Conservation (phyloP, 2,113 vertebrate genomes). For the Calcarius ornatus region DNA sequence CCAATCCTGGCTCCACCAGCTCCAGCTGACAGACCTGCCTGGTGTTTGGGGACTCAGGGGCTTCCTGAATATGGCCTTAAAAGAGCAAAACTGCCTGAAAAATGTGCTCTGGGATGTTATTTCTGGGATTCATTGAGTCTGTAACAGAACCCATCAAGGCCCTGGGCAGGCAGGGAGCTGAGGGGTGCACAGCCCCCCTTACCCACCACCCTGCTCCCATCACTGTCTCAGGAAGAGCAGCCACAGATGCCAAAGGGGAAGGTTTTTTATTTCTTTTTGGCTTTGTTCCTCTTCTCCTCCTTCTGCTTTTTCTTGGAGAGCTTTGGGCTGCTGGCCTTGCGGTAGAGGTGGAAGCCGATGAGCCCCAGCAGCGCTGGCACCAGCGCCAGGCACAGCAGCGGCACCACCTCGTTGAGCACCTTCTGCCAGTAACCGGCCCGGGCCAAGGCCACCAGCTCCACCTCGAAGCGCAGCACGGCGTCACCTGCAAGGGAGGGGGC, state of each 20-base stretch:
- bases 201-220: not conserved
- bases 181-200: not conserved
- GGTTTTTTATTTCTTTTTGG: constrained; percentile 79
- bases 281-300: constrained; percentile 93
- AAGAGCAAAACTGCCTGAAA: not conserved
- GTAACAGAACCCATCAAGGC: fast-evolving
- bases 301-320: constrained; percentile 91
- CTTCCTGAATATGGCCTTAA: not conserved
- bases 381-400: constrained; percentile 83
- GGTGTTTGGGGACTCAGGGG: too few relatives aligned
- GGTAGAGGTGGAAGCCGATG: constrained; percentile 91
- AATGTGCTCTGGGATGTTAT: not conserved
- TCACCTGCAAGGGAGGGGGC: constrained; percentile 71
- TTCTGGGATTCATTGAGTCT: not conserved
- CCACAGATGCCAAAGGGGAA: not conserved
- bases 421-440: constrained; percentile 89
- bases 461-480: constrained; percentile 87
- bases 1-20: fast-evolving
- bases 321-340: constrained; percentile 81
- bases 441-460: constrained; percentile 85
- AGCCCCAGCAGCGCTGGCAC: constrained; percentile 88
- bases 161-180: not conserved
- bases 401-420: constrained; percentile 83
- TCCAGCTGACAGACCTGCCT: not conserved
- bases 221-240: not conserved